Conservation (phyloP, 2,888 invertebrate species). For the Tetranychus piercei region DNA sequence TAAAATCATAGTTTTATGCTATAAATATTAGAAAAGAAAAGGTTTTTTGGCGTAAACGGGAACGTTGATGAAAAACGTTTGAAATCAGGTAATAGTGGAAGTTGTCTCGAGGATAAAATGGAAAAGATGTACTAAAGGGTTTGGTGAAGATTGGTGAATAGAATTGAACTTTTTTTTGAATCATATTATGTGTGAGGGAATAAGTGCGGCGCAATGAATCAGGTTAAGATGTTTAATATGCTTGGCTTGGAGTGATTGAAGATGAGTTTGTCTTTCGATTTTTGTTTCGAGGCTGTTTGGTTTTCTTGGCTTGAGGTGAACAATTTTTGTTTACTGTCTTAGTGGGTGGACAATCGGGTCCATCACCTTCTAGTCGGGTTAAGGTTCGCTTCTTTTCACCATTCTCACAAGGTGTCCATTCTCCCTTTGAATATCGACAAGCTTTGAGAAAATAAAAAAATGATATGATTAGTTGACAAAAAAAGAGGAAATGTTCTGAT, state of each 20-base stretch:
- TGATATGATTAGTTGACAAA: neutral
- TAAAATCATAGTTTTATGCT: too few relatives aligned
- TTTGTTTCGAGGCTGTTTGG: neutral
- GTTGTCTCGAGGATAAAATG: neutral
- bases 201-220: too few relatives aligned
- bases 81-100: too few relatives aligned
- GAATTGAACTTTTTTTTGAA: too few relatives aligned
- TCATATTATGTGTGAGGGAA: too few relatives aligned
- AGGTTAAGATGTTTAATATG: neutral
- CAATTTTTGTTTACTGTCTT: conserved; percentile 24
- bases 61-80: too few relatives aligned
- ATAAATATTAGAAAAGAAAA: too few relatives aligned
- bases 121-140: neutral
- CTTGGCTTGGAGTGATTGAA: neutral
- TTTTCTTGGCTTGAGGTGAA: conserved; percentile 4
- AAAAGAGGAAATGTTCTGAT: conserved; percentile 3
- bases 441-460: conserved; percentile 1
- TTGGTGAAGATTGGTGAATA: neutral
- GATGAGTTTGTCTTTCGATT: neutral
- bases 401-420: conserved; percentile 18
- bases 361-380: conserved; percentile 18
- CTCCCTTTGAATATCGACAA: conserved; percentile 17
- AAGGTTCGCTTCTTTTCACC: conserved; percentile 17
- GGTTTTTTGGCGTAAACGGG: too few relatives aligned
- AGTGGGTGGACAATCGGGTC: conserved; percentile 23